These are phyloP conservation scores for Cladopsammia gracilis DNA, from an alignment of 64 coral and sea anemone species.

Conservation along the genomic window DNA sequence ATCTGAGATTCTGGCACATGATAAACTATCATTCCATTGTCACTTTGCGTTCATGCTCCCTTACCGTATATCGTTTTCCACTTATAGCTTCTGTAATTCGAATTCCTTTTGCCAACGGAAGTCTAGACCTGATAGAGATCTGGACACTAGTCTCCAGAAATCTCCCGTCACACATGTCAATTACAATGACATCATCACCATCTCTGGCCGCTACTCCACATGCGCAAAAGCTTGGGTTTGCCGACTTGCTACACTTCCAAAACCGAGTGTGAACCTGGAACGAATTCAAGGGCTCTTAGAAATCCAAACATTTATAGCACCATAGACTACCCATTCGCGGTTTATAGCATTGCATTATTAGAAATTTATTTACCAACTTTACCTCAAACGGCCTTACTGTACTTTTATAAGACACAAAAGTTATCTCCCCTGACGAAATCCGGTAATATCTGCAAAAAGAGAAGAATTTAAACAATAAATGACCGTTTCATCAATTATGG, in stretches of 20 bases:
- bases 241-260: conserved; percentile 69
- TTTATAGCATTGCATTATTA: no score
- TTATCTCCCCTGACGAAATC: not conserved
- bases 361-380: no score
- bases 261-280: conserved; percentile 77
- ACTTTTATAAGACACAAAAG: conserved; percentile 67
- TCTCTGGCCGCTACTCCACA: conserved; percentile 89
- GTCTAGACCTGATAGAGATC: conserved; percentile 63
- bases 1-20: no score
- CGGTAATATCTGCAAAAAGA: conserved; percentile 2
- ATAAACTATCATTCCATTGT: no score
- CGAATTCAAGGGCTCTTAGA: not conserved
- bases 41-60: not conserved
- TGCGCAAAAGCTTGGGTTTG: conserved; percentile 66
- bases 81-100: conserved; percentile 80
- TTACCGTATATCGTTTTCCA: conserved; percentile 91
- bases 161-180: conserved; percentile 87
- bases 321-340: no score
- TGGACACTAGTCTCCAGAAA: conserved; percentile 80
- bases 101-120: conserved; percentile 75
- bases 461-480: not conserved
- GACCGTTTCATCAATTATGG: no score
- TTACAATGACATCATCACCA: conserved; percentile 81
- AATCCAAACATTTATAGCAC: no score
- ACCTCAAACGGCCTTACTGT: conserved; percentile 61